These are phyloP conservation scores for Neotoma lepida DNA, from an alignment of 2,113 vertebrate genomes.

Conservation along the genomic window DNA sequence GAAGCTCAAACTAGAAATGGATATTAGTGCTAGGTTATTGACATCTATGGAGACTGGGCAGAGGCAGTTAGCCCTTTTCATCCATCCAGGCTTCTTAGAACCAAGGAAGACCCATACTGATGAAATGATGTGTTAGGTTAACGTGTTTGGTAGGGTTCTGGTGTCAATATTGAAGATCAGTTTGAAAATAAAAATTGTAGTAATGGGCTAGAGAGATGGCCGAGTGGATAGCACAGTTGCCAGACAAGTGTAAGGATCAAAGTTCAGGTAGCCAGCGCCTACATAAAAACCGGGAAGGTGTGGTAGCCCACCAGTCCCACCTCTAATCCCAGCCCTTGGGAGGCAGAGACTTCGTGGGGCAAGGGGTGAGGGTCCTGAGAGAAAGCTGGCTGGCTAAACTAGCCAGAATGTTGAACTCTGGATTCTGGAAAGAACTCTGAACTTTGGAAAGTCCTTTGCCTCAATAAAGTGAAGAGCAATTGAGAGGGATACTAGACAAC, in stretches of 20 bases:
- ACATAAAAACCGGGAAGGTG: neutral
- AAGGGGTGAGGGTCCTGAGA: neutral
- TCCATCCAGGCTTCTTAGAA: neutral
- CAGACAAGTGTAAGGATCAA: neutral
- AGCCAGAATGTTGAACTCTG: neutral
- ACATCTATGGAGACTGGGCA: neutral
- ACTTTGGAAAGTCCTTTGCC: neutral
- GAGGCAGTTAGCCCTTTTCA: neutral
- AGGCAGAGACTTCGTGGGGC: neutral
- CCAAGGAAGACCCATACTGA: neutral
- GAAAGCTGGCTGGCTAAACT: neutral
- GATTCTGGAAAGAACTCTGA: too few species aligned
- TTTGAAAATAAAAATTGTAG: neutral
- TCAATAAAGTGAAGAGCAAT: neutral
- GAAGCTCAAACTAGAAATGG: neutral
- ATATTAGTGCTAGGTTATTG: rapidly evolving
- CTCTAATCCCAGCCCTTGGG: neutral
- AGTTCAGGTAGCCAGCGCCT: too few species aligned
- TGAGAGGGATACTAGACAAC: neutral
- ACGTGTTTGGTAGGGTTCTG: neutral
- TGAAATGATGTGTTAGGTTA: neutral
- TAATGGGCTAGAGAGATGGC: neutral
- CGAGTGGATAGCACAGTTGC: neutral
- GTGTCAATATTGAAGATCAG: neutral
- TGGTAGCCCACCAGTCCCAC: neutral